phyloP scores from a whole-genome alignment of 2,113 vertebrate species.

The Dasypus novemcinctus region DNA sequence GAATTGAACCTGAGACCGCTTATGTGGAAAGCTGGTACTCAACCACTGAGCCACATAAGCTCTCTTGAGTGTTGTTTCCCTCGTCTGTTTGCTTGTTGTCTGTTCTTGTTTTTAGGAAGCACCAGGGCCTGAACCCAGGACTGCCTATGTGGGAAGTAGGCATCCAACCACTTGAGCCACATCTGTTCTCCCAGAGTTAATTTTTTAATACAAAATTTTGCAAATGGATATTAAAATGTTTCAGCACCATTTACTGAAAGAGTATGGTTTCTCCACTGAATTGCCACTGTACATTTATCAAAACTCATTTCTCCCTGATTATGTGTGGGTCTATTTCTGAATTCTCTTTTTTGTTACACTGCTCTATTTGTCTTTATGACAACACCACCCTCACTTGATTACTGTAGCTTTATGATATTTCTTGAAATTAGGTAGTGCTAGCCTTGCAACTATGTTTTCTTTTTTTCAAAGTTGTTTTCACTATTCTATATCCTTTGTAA shows the following conservation, averaged over 20 bases:
- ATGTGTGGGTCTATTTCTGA: neutral
- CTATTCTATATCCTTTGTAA: neutral
- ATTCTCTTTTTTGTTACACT: neutral
- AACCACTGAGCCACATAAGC: too few relatives aligned
- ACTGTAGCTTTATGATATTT: neutral
- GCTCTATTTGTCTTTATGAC: neutral
- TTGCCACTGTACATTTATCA: neutral
- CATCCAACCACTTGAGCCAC: too few relatives aligned
- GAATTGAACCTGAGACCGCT: too few relatives aligned
- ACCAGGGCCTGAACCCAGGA: too few relatives aligned
- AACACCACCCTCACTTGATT: neutral
- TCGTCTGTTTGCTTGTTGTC: too few relatives aligned
- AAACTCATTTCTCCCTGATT: neutral
- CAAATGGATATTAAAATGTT: neutral
- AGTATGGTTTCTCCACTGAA: neutral
- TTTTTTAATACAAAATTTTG: constrained; percentile 16
- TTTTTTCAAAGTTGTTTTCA: neutral
- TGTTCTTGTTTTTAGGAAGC: too few relatives aligned
- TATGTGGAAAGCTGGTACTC: too few relatives aligned
- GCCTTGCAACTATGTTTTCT: neutral
- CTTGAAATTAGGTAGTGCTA: neutral
- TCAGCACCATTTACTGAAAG: neutral
- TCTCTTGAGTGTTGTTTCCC: too few relatives aligned
- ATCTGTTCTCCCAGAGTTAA: neutral
- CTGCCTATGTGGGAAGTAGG: too few relatives aligned